Evolutionary conservation across 2,888 invertebrate species (phyloP).

Genomic region (Iphiclides podalirius): DNA sequence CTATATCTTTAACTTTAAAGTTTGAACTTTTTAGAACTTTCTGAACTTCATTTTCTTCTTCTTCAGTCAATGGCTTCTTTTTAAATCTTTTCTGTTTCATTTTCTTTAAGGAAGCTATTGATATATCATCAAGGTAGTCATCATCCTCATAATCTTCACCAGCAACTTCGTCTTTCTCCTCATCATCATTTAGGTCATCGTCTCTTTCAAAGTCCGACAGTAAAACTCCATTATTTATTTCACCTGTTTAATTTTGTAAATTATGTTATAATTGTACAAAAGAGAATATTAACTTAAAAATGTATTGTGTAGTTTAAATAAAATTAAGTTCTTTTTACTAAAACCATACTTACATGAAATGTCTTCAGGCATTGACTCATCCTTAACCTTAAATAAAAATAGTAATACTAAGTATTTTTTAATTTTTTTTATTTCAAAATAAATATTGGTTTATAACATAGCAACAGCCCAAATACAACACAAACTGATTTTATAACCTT

Average conservation of each 20-base stretch:
- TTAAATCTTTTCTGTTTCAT: conserved; percentile 48
- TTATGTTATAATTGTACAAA: no score
- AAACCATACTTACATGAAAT: conserved; percentile 55
- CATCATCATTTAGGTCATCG: conserved; percentile 35
- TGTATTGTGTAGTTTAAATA: no score
- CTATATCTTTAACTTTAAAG: conserved; percentile 64
- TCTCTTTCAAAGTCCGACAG: conserved; percentile 42
- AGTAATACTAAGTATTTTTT: background rate
- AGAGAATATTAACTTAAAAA: no score
- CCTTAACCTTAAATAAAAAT: conserved; percentile 57
- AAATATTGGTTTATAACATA: no score
- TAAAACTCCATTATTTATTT: conserved; percentile 44
- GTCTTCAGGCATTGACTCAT: conserved; percentile 61
- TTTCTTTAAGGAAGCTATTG: conserved; percentile 56
- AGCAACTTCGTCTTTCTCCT: conserved; percentile 27
- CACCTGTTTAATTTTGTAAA: conserved; percentile 42
- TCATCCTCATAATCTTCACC: conserved; percentile 39
- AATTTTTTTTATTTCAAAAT: no score
- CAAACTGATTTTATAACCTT: no score
- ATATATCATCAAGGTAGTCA: conserved; percentile 51
- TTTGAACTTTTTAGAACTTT: conserved; percentile 50
- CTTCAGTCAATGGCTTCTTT: conserved; percentile 41
- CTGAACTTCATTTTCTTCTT: conserved; percentile 49
- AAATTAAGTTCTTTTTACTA: background rate
- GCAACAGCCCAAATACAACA: no score